Base-by-base conservation (phyloP, 2,888 invertebrate genomes). In the Portevinia maculata region DNA sequence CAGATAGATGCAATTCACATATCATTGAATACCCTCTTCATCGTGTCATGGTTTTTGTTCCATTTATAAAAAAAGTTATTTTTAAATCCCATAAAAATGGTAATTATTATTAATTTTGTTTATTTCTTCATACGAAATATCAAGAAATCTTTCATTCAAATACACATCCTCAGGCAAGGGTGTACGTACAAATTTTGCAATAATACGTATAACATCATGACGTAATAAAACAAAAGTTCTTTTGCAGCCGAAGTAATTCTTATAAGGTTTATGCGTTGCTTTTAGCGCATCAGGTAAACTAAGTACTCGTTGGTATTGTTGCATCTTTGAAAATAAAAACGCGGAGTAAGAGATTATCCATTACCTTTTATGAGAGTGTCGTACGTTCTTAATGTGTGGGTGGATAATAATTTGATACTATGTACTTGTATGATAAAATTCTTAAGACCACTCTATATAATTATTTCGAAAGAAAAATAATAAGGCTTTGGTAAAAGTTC, bases 211-310 rank as follows among this genome's bases (percentile, higher is more conserved):
- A 17, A 39, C 37, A 39, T 30, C n/a, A 19, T 6, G 5, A 48
- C 3, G 24, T 15, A 32, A 55, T 67, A 53, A 50, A 59, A 41
- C 50, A 60, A 59, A 65, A 44, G 52, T 28, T 11, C 21, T 37
- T 44, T 30, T n/a, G 30, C 7, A 28, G 24, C 9, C 9, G 44
- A 3, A 9, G 60, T 37, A 46, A 30, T 28, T 34, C 1, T 32
- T 37, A 52, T 44, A 7, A 19, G 34, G 44, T 69, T 60, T 30
- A 75, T 34, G 60, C 9, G 19, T 44, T 37, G 24, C 50, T 67
- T 15, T 75, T 75, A 67, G 59, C 34, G 52, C 17, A 37, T 28
- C 19, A n/a, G 30, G 39, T 24, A 52, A 28, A 9, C 28, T 57
- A 41, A 9, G 28, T 37, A 19, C 24, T 24, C 60, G 28, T 17